Percentiles rank a stretch among this genome's conserved stretches.
Evolutionary conservation across 2,888 invertebrate genomes (phyloP).

Genomic region (Lordiphosa andalusiaca): DNA sequence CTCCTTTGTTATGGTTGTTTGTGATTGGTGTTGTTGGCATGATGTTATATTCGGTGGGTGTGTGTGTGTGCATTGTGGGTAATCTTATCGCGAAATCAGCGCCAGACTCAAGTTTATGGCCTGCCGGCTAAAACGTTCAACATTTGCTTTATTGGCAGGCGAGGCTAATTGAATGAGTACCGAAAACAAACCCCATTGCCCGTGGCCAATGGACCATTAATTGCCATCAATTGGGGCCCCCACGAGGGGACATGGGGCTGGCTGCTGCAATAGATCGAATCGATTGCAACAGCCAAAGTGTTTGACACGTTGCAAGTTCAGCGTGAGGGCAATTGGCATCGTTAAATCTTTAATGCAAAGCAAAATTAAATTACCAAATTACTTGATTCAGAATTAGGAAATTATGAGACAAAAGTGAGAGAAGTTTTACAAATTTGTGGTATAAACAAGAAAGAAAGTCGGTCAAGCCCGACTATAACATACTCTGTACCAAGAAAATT

Average conservation of each 20-base stretch:
- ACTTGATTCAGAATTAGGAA: slow-evolving; percentile 13
- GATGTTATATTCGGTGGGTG: slow-evolving; percentile 27
- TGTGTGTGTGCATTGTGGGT: slow-evolving; percentile 20
- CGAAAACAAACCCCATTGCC: slow-evolving; percentile 10
- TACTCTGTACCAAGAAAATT: too few species aligned
- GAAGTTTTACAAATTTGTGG: too few species aligned
- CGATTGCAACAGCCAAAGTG: slow-evolving; percentile 64
- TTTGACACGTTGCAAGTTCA: slow-evolving; percentile 23
- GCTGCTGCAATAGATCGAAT: slow-evolving; percentile 54
- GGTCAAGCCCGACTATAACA: too few species aligned
- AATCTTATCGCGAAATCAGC: slow-evolving; percentile 50
- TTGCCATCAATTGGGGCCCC: slow-evolving; percentile 57
- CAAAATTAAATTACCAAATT: slow-evolving; percentile 22
- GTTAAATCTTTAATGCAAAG: slow-evolving; percentile 6
- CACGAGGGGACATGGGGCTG: slow-evolving; percentile 29
- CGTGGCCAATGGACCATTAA: slow-evolving; percentile 28
- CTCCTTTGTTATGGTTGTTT: slow-evolving; percentile 16
- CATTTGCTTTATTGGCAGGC: slow-evolving; percentile 58
- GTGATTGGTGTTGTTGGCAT: slow-evolving; percentile 25
- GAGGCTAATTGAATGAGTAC: slow-evolving; percentile 59
- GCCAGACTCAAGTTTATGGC: slow-evolving; percentile 59
- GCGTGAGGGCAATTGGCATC: slow-evolving; percentile 40
- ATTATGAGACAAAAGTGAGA: slow-evolving; percentile 9
- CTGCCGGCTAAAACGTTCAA: slow-evolving; percentile 38
- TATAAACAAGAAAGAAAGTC: too few species aligned